A percentile compares a stretch with the other conserved stretches of the same genome.
phyloP scores from a whole-genome alignment of 2,113 vertebrate species.

The Craseonycteris thonglongyai region DNA sequence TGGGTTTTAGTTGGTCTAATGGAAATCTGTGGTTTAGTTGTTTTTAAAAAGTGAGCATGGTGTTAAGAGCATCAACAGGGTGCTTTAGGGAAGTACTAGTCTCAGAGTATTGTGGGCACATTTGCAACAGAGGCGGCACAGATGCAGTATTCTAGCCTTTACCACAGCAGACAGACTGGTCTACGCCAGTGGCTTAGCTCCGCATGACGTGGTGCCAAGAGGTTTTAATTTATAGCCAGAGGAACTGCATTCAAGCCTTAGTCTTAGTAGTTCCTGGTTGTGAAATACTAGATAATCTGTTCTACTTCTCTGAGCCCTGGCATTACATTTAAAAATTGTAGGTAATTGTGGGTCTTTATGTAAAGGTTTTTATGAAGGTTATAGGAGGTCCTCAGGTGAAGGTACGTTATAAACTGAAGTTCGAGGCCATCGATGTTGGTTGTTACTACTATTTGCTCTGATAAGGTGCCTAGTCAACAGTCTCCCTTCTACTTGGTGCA shows the following conservation, averaged over 20 bases:
- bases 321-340: background rate
- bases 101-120: background rate
- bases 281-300: background rate
- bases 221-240: background rate
- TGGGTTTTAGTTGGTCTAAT: background rate
- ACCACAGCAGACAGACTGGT: background rate
- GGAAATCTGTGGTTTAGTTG: background rate
- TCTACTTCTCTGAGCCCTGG: background rate
- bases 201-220: background rate
- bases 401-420: background rate
- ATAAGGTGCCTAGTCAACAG: background rate
- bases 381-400: background rate
- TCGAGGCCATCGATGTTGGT: background rate
- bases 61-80: background rate
- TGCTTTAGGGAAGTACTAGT: background rate
- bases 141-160: background rate
- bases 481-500: background rate
- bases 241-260: background rate
- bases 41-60: background rate
- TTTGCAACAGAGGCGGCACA: background rate
- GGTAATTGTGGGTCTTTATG: background rate
- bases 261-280: background rate
- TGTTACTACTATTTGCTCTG: background rate
- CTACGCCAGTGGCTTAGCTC: background rate
- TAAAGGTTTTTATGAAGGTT: background rate